Conservation (phyloP, 2,113 vertebrate genomes). For the Ochotona curzoniae region DNA sequence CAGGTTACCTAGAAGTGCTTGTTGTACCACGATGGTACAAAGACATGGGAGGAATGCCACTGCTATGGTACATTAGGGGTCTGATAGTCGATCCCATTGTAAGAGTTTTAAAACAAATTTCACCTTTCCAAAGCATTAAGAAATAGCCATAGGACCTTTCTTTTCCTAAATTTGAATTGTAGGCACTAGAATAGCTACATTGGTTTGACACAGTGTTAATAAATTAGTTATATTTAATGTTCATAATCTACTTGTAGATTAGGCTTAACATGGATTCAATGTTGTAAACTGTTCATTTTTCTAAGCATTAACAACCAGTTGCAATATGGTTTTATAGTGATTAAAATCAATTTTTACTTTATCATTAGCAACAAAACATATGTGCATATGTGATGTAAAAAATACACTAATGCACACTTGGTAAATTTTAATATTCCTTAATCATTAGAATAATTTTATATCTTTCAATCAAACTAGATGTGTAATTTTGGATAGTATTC, state of each 20-base stretch:
- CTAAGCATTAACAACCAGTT: conserved; percentile 85
- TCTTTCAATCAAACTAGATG: conserved; percentile 89
- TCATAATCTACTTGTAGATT: conserved; percentile 86
- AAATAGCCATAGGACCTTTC: conserved; percentile 79
- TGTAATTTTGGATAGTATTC: conserved; percentile 91
- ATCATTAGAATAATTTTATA: conserved; percentile 87
- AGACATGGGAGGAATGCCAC: conserved; percentile 68
- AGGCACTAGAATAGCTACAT: conserved; percentile 78
- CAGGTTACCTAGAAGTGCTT: conserved; percentile 79
- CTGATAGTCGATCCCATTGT: conserved; percentile 38
- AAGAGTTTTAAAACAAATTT: conserved; percentile 52
- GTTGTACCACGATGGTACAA: conserved; percentile 76
- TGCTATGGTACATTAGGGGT: conserved; percentile 58
- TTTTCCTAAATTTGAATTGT: conserved; percentile 74
- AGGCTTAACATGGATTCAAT: conserved; percentile 86
- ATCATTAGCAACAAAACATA: conserved; percentile 82
- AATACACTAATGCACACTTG: conserved; percentile 70
- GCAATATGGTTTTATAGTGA: conserved; percentile 82
- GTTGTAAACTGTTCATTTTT: conserved; percentile 85
- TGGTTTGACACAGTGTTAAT: conserved; percentile 81
- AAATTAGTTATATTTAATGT: conserved; percentile 85
- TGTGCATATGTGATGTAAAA: conserved; percentile 84
- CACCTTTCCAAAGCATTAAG: conserved; percentile 56
- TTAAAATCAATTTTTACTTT: conserved; percentile 82
- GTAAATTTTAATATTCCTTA: conserved; percentile 75